Percentiles rank a stretch among this genome's conserved stretches.
Conservation (phyloP, 2,888 invertebrate genomes). For the Steinernema hermaphroditum region DNA sequence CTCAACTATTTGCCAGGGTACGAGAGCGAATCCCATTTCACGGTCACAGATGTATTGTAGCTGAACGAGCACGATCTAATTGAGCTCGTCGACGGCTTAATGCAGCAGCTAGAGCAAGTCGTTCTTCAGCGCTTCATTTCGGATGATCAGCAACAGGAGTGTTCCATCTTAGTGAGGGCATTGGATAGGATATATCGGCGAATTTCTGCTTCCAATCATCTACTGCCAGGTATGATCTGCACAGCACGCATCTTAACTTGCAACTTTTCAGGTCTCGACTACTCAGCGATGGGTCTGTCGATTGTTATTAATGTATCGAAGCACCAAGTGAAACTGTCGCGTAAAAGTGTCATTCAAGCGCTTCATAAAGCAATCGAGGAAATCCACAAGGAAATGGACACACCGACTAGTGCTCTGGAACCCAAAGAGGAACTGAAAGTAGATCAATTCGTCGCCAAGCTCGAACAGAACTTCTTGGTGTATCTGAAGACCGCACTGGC, state of each 20-base stretch:
- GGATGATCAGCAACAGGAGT: constrained; percentile 55
- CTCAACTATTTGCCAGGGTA: constrained; percentile 44
- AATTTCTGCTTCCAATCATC: constrained; percentile 46
- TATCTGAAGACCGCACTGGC: constrained; percentile 63
- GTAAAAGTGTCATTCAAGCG: constrained; percentile 45
- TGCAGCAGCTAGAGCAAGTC: constrained; percentile 39
- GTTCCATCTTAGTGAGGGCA: constrained; percentile 61
- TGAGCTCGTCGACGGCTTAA: constrained; percentile 37
- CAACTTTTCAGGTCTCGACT: constrained; percentile 51
- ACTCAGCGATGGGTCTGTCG: constrained; percentile 46
- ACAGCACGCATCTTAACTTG: no score
- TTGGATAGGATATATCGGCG: constrained; percentile 65
- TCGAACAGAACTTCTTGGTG: constrained; percentile 57
- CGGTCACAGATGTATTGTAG: constrained; percentile 23
- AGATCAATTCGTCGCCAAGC: constrained; percentile 39
- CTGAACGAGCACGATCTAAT: constrained; percentile 34
- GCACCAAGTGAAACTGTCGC: constrained; percentile 57
- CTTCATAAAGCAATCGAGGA: constrained; percentile 33
- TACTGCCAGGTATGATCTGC: constrained; percentile 42
- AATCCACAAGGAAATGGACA: not conserved
- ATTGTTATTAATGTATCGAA: constrained; percentile 52
- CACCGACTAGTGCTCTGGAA: not conserved
- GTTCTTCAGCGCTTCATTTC: constrained; percentile 37
- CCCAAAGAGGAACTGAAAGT: not conserved
- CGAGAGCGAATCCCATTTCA: constrained; percentile 23